Conservation (phyloP, 2,113 vertebrate genomes). For the Lichenostomus cassidix region DNA sequence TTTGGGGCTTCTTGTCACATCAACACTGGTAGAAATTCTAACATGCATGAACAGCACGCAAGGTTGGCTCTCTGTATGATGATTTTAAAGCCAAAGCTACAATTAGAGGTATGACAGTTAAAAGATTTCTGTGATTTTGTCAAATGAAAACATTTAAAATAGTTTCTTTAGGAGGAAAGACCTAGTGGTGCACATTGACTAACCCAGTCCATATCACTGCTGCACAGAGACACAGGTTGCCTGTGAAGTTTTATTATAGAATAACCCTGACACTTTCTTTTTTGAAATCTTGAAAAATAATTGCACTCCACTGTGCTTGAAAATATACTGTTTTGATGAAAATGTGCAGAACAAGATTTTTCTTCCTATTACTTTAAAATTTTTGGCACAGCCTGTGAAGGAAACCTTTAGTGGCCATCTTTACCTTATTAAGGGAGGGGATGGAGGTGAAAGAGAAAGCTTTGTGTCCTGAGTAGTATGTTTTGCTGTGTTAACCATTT, state of each 20-base stretch:
- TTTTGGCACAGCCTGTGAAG: background rate
- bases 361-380: background rate
- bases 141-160: background rate
- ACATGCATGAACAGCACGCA: background rate
- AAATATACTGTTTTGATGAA: background rate
- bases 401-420: background rate
- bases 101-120: background rate
- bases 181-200: background rate
- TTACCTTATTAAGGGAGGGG: background rate
- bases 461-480: background rate
- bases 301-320: background rate
- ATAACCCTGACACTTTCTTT: background rate
- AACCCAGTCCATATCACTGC: background rate
- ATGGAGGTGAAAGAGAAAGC: background rate
- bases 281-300: background rate
- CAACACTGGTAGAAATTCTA: fast-evolving
- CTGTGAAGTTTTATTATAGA: background rate
- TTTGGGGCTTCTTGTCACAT: background rate
- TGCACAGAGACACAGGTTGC: background rate
- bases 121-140: background rate
- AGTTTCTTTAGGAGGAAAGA: background rate
- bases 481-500: background rate
- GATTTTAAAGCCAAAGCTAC: background rate
- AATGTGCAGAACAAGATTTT: background rate
- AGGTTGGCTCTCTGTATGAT: background rate